Conservation (phyloP, 1,140 invertebrate genomes). For the Phenacoccus solenopsis region DNA sequence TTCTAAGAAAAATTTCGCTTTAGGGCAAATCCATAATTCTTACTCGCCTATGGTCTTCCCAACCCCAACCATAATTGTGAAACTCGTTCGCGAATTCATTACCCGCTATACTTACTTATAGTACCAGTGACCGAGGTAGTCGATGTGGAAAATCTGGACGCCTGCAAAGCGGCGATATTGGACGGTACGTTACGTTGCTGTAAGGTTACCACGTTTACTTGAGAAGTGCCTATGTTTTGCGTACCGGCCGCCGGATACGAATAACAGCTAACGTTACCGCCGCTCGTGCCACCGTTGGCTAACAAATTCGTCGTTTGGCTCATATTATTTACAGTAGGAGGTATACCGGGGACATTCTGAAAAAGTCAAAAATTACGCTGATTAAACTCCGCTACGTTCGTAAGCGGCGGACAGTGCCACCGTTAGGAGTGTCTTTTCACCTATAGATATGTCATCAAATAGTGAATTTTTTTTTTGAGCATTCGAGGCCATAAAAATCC, state of each 20-base stretch:
- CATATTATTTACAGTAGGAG: neutral
- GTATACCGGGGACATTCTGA: neutral
- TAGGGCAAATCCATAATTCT: too few relatives aligned
- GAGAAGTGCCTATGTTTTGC: neutral
- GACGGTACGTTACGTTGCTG: neutral
- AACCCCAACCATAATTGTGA: too few relatives aligned
- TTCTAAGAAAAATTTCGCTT: too few relatives aligned
- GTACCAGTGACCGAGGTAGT: neutral
- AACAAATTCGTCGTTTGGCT: neutral
- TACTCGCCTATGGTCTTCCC: too few relatives aligned
- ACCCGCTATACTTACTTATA: neutral
- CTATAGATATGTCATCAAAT: too few relatives aligned
- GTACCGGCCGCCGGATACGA: neutral
- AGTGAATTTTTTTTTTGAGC: too few relatives aligned
- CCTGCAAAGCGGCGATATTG: neutral
- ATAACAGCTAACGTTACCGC: constrained; percentile 6
- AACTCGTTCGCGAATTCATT: too few relatives aligned
- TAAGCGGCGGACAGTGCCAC: too few relatives aligned
- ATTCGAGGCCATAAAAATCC: too few relatives aligned
- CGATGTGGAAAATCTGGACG: neutral
- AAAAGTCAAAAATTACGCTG: too few relatives aligned
- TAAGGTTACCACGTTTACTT: neutral
- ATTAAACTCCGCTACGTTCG: too few relatives aligned
- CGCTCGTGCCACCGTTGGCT: neutral
- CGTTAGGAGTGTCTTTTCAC: too few relatives aligned